A percentile compares a stretch with the other conserved stretches of the same genome.
These are phyloP conservation scores for Drepana arcuata DNA, from an alignment of 1,140 invertebrate species.

Conservation along the genomic window DNA sequence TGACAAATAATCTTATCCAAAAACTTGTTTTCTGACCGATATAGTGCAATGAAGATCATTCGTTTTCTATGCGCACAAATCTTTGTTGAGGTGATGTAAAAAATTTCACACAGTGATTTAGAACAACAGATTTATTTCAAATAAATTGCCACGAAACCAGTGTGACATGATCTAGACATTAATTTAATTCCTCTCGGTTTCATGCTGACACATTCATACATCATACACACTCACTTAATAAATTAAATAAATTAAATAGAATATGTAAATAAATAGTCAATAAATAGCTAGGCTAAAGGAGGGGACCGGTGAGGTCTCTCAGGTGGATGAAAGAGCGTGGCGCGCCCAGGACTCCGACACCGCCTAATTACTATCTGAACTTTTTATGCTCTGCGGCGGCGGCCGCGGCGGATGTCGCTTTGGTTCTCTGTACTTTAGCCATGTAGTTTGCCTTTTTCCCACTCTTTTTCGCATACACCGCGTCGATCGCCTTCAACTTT, in stretches of 20 bases:
- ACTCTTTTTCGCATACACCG: conserved; percentile 72
- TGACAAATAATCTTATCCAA: conserved; percentile 28
- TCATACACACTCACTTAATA: conserved; percentile 68
- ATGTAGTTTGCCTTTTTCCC: conserved; percentile 70
- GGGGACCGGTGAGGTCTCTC: conserved; percentile 52
- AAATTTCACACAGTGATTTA: conserved; percentile 59
- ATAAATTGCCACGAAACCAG: conserved; percentile 66
- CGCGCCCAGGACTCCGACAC: conserved; percentile 29
- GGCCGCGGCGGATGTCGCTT: conserved; percentile 53
- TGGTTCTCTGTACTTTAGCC: conserved; percentile 67
- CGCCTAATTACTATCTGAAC: conserved; percentile 66
- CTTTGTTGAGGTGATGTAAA: conserved; percentile 45
- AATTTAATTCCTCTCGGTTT: conserved; percentile 62
- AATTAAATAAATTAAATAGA: conserved; percentile 67
- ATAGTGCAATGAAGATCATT: conserved; percentile 14
- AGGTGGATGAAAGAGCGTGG: conserved; percentile 51
- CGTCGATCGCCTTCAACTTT: conserved; percentile 70
- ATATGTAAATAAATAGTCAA: conserved; percentile 72
- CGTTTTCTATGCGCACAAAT: conserved; percentile 42
- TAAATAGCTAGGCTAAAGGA: conserved; percentile 70
- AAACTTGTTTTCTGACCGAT: conserved; percentile 66
- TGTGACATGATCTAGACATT: conserved; percentile 72
- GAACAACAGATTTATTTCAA: conserved; percentile 70
- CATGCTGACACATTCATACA: conserved; percentile 66
- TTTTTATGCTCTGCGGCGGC: conserved; percentile 64